Evolutionary conservation across 2,113 vertebrate species (phyloP).

Genomic region (Platichthys flesus): DNA sequence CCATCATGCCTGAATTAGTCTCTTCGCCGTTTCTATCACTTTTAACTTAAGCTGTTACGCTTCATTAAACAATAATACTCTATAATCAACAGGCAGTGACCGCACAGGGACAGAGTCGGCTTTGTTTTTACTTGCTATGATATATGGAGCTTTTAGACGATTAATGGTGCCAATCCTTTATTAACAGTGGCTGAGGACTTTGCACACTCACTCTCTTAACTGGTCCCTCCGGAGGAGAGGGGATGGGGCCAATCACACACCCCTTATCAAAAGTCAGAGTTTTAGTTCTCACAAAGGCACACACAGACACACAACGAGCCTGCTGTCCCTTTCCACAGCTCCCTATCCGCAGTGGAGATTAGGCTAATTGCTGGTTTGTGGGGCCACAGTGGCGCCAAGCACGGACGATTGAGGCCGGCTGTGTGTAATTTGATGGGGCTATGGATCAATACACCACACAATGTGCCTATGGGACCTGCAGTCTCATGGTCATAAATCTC

Average conservation of each 20-base stretch:
- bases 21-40: neutral
- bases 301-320: constrained; percentile 21
- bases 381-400: constrained; percentile 64
- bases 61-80: constrained; percentile 17
- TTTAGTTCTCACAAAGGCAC: constrained; percentile 39
- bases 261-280: constrained; percentile 56
- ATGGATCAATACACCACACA: constrained; percentile 82
- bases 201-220: constrained; percentile 54
- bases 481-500: constrained; percentile 81
- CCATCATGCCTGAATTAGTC: neutral
- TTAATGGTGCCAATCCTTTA: constrained; percentile 60
- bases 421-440: constrained; percentile 63
- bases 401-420: constrained; percentile 57
- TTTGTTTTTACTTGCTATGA: constrained; percentile 53
- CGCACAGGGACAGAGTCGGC: constrained; percentile 1
- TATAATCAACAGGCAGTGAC: constrained; percentile 30
- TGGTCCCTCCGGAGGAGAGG: constrained; percentile 41
- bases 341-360: constrained; percentile 50
- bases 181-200: constrained; percentile 37
- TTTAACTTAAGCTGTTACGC: neutral
- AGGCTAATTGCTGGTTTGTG: constrained; percentile 83
- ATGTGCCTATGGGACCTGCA: constrained; percentile 74
- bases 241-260: constrained; percentile 42
- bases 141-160: constrained; percentile 52
- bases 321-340: constrained; percentile 57